Percentiles rank a stretch among this genome's conserved stretches.
Evolutionary conservation across 2,888 invertebrate genomes (phyloP).

Genomic region (Junonia oenone): DNA sequence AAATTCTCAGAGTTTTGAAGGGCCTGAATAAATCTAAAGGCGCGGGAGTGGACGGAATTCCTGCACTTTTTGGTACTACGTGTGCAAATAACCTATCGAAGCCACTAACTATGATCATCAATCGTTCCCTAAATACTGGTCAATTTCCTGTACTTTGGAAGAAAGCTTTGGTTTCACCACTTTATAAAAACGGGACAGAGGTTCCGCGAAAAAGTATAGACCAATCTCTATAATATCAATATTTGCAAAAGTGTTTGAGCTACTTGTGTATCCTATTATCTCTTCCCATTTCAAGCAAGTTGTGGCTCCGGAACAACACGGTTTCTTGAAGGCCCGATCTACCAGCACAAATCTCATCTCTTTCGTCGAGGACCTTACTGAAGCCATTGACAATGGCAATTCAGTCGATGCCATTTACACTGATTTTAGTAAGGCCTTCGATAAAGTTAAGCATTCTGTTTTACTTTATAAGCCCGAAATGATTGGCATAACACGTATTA

Average conservation of each 20-base stretch:
- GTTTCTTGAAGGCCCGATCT: background rate
- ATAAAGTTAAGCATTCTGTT: background rate
- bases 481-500: background rate
- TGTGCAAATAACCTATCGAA: background rate
- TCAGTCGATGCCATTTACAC: background rate
- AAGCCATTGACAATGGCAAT: background rate
- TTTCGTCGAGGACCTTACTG: background rate
- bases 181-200: background rate
- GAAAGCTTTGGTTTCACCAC: background rate
- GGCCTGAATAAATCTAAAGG: background rate
- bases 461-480: background rate
- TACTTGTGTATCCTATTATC: background rate
- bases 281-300: background rate
- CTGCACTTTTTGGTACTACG: background rate
- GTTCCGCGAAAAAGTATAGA: background rate
- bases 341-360: background rate
- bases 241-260: conserved; percentile 1
- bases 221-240: background rate
- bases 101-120: background rate
- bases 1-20: background rate
- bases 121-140: background rate
- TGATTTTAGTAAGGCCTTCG: background rate
- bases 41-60: background rate
- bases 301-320: background rate
- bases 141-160: background rate